These are phyloP conservation scores for Murina feae DNA, from an alignment of 2,113 vertebrate species.

Conservation along the genomic window DNA sequence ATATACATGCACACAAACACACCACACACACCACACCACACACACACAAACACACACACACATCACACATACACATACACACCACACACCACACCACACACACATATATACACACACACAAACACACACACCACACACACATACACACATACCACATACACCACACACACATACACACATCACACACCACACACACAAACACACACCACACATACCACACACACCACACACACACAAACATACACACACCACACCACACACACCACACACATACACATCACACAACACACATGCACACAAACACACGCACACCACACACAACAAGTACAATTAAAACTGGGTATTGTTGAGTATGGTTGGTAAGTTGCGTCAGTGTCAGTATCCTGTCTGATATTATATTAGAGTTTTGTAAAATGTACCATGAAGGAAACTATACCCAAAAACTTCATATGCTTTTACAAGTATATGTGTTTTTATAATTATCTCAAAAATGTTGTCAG, in stretches of 20 bases:
- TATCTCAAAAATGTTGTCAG: neutral
- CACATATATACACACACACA: neutral
- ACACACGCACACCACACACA: neutral
- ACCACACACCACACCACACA: neutral
- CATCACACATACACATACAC: too few species aligned
- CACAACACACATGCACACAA: neutral
- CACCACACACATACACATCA: neutral
- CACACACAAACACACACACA: neutral
- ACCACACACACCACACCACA: neutral
- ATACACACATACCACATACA: neutral
- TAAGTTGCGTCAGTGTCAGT: neutral
- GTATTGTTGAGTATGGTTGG: neutral
- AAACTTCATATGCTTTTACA: neutral
- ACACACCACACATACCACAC: neutral
- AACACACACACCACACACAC: neutral
- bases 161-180: neutral
- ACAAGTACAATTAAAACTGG: neutral
- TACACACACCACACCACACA: too few species aligned
- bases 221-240: neutral
- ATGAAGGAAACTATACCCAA: neutral
- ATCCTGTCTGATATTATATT: neutral
- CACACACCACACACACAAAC: neutral
- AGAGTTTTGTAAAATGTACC: neutral
- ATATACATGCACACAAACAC: neutral
- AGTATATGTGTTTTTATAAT: neutral